Evolutionary conservation across 2,113 vertebrate species (phyloP), one percentile per base, ranked within the genome.

Genomic region (Paracanthobrama guichenoti): DNA sequence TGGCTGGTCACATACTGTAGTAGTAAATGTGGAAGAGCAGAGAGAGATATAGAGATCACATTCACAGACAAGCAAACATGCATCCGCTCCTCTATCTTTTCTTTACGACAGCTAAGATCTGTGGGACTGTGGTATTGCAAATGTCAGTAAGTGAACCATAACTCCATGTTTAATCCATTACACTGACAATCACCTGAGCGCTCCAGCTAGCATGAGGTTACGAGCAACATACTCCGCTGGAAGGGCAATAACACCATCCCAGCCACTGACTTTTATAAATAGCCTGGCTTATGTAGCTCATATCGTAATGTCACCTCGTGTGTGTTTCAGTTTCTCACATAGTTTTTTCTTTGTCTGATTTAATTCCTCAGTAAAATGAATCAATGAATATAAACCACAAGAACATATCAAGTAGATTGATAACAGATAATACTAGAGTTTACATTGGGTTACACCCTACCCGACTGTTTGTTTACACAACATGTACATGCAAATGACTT

Each of bases 181-280:
- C 28, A 44, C 46, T 83, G 85, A 79, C 85, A 86, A 67, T 79
- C 85, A 84, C 81, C 85, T 86, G 81, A 79, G 85, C 85, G 31
- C 60, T 28, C 55, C 12, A 42, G 53, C 46, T 18, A 71, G 42
- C 39, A 35, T 46, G 6, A 12, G 67, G 55, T 55, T 69, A 42
- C 26, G 14, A 22, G 26, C n/a, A 44, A 53, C 35, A 46, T 46
- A 31, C 77, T 72, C 22, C 46, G 50, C 39, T 59, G 50, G n/a
- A 64, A 76, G 28, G 5, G 31, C 9, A 24, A 22, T 72, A 57
- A 84, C 74, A 55, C 22, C 69, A 28, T 57, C 18, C 22, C 35
- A 42, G 39, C 22, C 20, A 26, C 9, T 44, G 35, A 4, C 35
- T 39, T 62, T 79, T 44, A 62, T 44, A 79, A 44, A 79, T 60